Percentiles rank a stretch among this genome's conserved stretches.
Evolutionary conservation across 2,113 vertebrate species (phyloP).

Genomic region (Dinomys branickii): DNA sequence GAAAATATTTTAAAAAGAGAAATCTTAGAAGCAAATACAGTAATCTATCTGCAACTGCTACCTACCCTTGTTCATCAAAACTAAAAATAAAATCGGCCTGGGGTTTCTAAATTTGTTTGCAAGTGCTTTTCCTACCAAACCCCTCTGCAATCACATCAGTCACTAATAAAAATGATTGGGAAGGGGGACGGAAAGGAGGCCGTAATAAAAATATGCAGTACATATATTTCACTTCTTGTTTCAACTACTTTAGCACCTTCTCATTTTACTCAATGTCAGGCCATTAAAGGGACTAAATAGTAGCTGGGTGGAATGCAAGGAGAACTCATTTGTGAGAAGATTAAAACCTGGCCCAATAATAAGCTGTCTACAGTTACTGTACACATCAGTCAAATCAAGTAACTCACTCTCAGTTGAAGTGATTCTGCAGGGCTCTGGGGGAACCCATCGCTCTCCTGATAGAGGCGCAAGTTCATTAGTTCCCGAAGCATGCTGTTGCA

Average conservation of each 20-base stretch:
- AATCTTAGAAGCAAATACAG: constrained; percentile 7
- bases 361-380: constrained; percentile 52
- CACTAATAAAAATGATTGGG: constrained; percentile 60
- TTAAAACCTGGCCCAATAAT: constrained; percentile 49
- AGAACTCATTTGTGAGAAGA: constrained; percentile 61
- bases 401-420: not conserved
- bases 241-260: constrained; percentile 67
- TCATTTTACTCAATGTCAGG: constrained; percentile 66
- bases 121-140: constrained; percentile 67
- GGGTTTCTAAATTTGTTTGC: constrained; percentile 68
- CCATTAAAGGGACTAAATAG: constrained; percentile 38
- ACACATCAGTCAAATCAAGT: constrained; percentile 48
- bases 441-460: not conserved
- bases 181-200: not conserved
- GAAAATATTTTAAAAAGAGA: constrained; percentile 28
- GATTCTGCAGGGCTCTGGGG: not conserved
- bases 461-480: not conserved
- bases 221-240: constrained; percentile 55
- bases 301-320: not conserved
- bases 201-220: not conserved
- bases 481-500: constrained; percentile 1
- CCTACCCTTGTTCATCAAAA: constrained; percentile 54
- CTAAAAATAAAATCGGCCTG: constrained; percentile 65
- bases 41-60: constrained; percentile 28
- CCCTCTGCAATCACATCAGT: constrained; percentile 51